A percentile compares a stretch with the other conserved stretches of the same genome.
Evolutionary conservation across 2,888 invertebrate species (phyloP).

Genomic region (Alitta virens): DNA sequence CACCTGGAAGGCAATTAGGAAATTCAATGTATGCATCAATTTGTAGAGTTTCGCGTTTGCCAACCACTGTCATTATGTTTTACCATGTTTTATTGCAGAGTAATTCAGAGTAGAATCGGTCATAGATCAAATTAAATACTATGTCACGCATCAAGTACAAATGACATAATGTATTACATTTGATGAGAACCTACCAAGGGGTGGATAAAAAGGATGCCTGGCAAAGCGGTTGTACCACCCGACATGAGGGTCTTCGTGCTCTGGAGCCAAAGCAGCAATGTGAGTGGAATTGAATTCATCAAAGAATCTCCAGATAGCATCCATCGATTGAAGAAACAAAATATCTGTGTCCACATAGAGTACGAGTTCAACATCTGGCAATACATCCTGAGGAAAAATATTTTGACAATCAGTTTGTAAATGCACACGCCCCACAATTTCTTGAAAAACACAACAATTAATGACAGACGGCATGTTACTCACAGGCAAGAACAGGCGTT

Average conservation of each 20-base stretch:
- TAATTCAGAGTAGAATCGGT: too few relatives aligned
- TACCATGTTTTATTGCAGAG: too few relatives aligned
- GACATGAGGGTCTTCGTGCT: slow-evolving; percentile 85
- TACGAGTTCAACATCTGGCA: slow-evolving; percentile 77
- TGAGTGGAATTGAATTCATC: slow-evolving; percentile 78
- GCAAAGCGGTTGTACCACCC: slow-evolving; percentile 97
- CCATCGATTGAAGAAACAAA: slow-evolving; percentile 78
- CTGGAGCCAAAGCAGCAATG: slow-evolving; percentile 82
- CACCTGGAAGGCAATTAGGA: too few relatives aligned
- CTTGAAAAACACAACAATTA: too few relatives aligned
- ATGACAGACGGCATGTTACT: slow-evolving; percentile 49
- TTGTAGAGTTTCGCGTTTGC: too few relatives aligned
- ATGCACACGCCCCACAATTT: too few relatives aligned
- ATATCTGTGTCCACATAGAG: slow-evolving; percentile 92
- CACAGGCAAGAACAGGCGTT: slow-evolving; percentile 89
- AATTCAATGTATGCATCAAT: too few relatives aligned
- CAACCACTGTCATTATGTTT: too few relatives aligned
- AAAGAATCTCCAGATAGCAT: slow-evolving; percentile 82
- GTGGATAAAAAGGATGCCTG: slow-evolving; percentile 89
- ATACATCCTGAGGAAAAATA: slow-evolving; percentile 23
- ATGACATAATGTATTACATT: too few relatives aligned
- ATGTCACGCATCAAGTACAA: too few relatives aligned
- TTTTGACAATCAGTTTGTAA: neutral
- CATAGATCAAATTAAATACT: too few relatives aligned
- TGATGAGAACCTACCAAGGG: slow-evolving; percentile 64